Evolutionary conservation across 1,140 invertebrate genomes (phyloP).

Genomic region (Drosophila nasuta): DNA sequence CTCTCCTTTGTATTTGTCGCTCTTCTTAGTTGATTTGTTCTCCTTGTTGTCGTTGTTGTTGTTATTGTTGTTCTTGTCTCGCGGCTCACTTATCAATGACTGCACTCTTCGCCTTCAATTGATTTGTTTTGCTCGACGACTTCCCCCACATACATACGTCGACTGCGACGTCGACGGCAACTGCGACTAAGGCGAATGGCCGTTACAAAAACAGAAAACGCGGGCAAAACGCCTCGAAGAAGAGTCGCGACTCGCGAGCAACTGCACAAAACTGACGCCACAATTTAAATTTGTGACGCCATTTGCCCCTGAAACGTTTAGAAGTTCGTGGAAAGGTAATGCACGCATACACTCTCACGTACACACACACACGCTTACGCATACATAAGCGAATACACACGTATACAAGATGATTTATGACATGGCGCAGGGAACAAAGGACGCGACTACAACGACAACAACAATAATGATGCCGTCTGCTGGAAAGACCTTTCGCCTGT

Average conservation of each 20-base stretch:
- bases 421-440: slow-evolving; percentile 66
- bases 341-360: slow-evolving; percentile 39
- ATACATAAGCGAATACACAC: not conserved
- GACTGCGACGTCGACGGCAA: slow-evolving; percentile 1
- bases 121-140: slow-evolving; percentile 68
- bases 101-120: slow-evolving; percentile 65
- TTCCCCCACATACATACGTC: not conserved
- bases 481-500: slow-evolving; percentile 64
- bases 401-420: slow-evolving; percentile 65
- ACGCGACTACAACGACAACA: slow-evolving; percentile 31
- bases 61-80: slow-evolving; percentile 15
- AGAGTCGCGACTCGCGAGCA: slow-evolving; percentile 28
- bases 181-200: slow-evolving; percentile 35
- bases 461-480: slow-evolving; percentile 32
- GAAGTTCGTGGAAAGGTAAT: slow-evolving; percentile 67
- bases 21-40: slow-evolving; percentile 28
- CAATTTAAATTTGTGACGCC: slow-evolving; percentile 71
- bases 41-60: slow-evolving; percentile 9
- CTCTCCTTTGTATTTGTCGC: slow-evolving; percentile 36
- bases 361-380: slow-evolving; percentile 17
- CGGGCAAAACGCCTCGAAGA: slow-evolving; percentile 24
- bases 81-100: slow-evolving; percentile 67
- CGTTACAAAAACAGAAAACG: slow-evolving; percentile 35
- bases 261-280: slow-evolving; percentile 49
- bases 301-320: slow-evolving; percentile 73